phyloP scores from a whole-genome alignment of 2,888 invertebrate genomes.

The Acleris holmiana region DNA sequence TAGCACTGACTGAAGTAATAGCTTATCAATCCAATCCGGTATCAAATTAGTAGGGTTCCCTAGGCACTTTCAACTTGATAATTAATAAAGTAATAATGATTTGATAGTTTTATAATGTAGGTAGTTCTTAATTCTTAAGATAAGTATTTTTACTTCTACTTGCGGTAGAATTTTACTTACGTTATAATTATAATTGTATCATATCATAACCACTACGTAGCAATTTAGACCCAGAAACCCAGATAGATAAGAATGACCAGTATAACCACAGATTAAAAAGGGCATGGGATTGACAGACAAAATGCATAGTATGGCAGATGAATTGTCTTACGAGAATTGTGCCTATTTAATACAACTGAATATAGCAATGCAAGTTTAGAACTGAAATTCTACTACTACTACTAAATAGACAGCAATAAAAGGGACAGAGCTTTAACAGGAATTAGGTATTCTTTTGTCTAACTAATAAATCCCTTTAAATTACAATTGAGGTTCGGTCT shows the following conservation, averaged over 20 bases:
- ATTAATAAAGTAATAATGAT: not conserved
- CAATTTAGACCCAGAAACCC: too few relatives aligned
- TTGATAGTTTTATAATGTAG: constrained; percentile 4
- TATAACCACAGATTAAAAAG: too few relatives aligned
- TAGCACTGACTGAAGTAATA: constrained; percentile 19
- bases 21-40: constrained; percentile 14
- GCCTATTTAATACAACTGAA: too few relatives aligned
- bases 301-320: too few relatives aligned
- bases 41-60: constrained; percentile 25
- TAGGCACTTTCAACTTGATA: not conserved
- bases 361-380: too few relatives aligned
- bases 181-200: not conserved
- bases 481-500: constrained; percentile 1
- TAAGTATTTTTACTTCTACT: not conserved
- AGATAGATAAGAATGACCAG: not conserved
- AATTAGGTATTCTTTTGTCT: not conserved
- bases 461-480: constrained; percentile 9
- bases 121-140: not conserved
- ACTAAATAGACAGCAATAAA: too few relatives aligned
- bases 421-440: too few relatives aligned
- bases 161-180: constrained; percentile 1
- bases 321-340: too few relatives aligned
- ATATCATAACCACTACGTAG: not conserved
- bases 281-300: too few relatives aligned
- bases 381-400: too few relatives aligned